Evolutionary conservation across 2,797 vertebrate genomes (phyloP), one percentile per base, ranked within the genome.

Genomic region (Saxicola maurus): DNA sequence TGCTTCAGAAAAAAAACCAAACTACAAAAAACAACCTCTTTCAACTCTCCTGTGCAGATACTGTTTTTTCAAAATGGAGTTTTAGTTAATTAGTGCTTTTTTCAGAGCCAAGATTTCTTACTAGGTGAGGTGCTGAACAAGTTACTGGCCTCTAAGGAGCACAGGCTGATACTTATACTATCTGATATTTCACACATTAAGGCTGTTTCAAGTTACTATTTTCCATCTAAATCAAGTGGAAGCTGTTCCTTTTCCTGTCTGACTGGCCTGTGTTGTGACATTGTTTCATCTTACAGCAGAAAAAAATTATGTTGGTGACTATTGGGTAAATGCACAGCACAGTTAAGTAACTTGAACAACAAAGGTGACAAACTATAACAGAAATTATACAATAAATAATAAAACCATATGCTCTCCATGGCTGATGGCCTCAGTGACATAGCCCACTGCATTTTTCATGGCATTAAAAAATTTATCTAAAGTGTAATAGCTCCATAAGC

Each of bases 1-100:
- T 61, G 40, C n/a, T 81, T 78, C 3, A 17, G 37, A 23, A 74
- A 75, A 43, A 51, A 49, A 51, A 51, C 4, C 9, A 7, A 28
- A n/a, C 11, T 30, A 19, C 51, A 52, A 16, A 31, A 19, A 13
- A 10, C 14, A 23, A 31, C n/a, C 31, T 62, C 79, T 92, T 80
- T 37, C 56, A 84, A 20, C 23, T 67, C 48, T 81, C 31, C 45
- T 40, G 19, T 82, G 71, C 62, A 65, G 59, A 53, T 56, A 28
- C 11, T 75, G 27, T 48, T 56, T 87, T 79, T 84, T 45, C 37
- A 56, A 59, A 91, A 17, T 8, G 2, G 21, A 78, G 15, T 82
- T 90, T 87, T 67, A 71, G 48, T 83, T 86, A 62, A 88, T 93
- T 91, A 84, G 60, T 16, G 28, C 49, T 79, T 68, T 71, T 61